phyloP scores from a whole-genome alignment of 2,113 vertebrate species.

The Lethenteron reissneri region DNA sequence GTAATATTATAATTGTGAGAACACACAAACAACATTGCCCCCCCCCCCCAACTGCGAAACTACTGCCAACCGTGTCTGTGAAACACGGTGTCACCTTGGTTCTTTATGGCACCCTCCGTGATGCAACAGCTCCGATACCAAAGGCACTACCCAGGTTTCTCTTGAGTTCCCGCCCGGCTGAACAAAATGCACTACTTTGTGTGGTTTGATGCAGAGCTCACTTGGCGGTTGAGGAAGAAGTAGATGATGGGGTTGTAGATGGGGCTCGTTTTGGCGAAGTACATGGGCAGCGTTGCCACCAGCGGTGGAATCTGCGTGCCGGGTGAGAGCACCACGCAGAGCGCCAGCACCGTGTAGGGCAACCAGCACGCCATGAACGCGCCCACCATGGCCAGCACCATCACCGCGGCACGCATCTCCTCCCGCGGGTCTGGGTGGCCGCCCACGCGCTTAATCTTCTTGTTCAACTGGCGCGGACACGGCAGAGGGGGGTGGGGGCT shows the following conservation, averaged over 20 bases:
- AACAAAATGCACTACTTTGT: not conserved
- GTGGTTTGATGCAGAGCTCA: slow-evolving; percentile 9
- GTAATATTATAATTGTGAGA: too few species aligned
- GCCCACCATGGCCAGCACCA: slow-evolving; percentile 27
- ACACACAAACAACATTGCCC: slow-evolving; percentile 18
- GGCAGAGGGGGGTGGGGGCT: too few species aligned
- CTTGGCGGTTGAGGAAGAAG: slow-evolving; percentile 31
- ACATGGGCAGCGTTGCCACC: slow-evolving; percentile 29
- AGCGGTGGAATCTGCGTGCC: slow-evolving; percentile 26
- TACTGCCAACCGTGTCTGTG: not conserved
- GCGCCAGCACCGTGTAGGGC: slow-evolving; percentile 25
- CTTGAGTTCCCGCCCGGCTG: not conserved
- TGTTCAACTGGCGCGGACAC: slow-evolving; percentile 20
- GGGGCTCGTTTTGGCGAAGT: slow-evolving; percentile 33
- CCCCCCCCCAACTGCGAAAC: slow-evolving; percentile 7
- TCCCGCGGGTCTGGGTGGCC: slow-evolving; percentile 22
- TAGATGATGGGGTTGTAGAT: slow-evolving; percentile 36
- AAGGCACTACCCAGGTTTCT: not conserved
- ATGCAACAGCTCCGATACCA: not conserved
- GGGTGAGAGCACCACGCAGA: slow-evolving; percentile 24
- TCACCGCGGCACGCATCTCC: slow-evolving; percentile 20
- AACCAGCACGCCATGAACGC: slow-evolving; percentile 32
- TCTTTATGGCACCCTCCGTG: too few species aligned
- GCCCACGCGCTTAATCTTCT: slow-evolving; percentile 26
- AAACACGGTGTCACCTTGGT: not conserved